Base-by-base conservation (phyloP, 2,113 vertebrate genomes). In the Butorides virescens region DNA sequence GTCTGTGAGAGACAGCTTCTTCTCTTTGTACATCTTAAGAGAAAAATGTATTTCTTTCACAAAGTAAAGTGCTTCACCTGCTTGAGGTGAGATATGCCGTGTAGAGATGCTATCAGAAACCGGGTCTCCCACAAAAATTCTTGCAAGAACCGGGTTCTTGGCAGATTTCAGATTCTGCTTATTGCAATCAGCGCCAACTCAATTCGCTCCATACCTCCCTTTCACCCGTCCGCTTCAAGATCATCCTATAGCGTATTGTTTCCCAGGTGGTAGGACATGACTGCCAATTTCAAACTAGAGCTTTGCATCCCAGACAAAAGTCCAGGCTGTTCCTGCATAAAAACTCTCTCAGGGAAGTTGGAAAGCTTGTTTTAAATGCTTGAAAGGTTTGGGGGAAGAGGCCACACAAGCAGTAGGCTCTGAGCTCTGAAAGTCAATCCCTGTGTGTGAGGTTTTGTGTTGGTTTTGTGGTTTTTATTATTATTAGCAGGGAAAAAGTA, bases 401-500 rank as follows among this genome's bases (percentile, higher is more conserved):
- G 42, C 50, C 52, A 0, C 30, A 37, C 12, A 52, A 62, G 37
- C 29, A 53, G n/a, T 12, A 34, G 32, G 55, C 34, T 74, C 42
- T 50, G 72, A 8, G 18, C 50, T 81, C 67, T 74, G 72, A 23
- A 80, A 77, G 29, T n/a, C 30, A 19, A 0, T 50, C 44, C 8
- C 5, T 0, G 0, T 55, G 30, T 1, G 0, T 3, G 26, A 29
- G 20, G 10, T 4, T 76, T 71, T 72, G 34, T 55, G 25, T 12
- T 50, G 29, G 11, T 3, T 62, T 55, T 67, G 29, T 49, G 23
- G 5, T 0, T 8, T 32, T 87, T 50, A 42, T 42, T 79, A 10
- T n/a, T 49, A 7, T 47, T 27, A 70, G 8, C n/a, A 59, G 32
- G 47, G 47, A 77, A 23, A 65, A 73, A 83, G 44, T 81, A n/a